Evolutionary conservation across 2,888 invertebrate genomes (phyloP).

Genomic region (Chymomyza procnemis): DNA sequence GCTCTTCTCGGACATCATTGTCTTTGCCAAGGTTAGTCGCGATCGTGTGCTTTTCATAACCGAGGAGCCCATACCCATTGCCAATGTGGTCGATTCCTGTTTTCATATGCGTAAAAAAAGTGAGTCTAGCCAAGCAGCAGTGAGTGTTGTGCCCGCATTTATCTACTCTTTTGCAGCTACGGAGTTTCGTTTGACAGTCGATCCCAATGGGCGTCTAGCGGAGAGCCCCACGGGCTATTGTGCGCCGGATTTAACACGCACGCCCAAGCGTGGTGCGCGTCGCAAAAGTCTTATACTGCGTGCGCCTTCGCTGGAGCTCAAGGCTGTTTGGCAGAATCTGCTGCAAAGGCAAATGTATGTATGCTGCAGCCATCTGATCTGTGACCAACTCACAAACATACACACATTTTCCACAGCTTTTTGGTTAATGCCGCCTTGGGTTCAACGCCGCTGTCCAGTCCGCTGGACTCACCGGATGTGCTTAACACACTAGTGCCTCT

Average conservation of each 20-base stretch:
- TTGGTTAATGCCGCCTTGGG: slow-evolving; percentile 90
- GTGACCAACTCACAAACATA: background rate
- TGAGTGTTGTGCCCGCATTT: background rate
- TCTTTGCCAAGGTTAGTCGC: slow-evolving; percentile 91
- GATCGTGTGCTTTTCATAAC: slow-evolving; percentile 92
- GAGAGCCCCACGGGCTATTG: slow-evolving; percentile 87
- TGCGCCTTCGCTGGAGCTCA: slow-evolving; percentile 90
- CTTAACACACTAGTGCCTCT: slow-evolving; percentile 79
- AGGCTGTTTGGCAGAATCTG: slow-evolving; percentile 94
- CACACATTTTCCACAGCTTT: slow-evolving; percentile 81
- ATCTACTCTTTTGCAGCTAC: slow-evolving; percentile 81
- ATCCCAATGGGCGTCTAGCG: slow-evolving; percentile 82
- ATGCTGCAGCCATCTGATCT: background rate
- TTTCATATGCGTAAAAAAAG: slow-evolving; percentile 92
- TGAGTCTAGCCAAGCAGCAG: slow-evolving; percentile 74
- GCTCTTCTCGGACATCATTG: slow-evolving; percentile 89
- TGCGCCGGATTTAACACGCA: slow-evolving; percentile 82
- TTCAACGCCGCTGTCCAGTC: slow-evolving; percentile 87
- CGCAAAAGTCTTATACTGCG: slow-evolving; percentile 86
- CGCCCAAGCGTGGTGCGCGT: slow-evolving; percentile 83
- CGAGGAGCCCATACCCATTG: slow-evolving; percentile 89
- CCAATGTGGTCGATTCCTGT: slow-evolving; percentile 88
- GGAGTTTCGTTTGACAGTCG: slow-evolving; percentile 89
- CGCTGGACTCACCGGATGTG: slow-evolving; percentile 89
- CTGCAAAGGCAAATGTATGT: slow-evolving; percentile 91